Evolutionary conservation across 2,797 vertebrate species (phyloP).

Genomic region (Cephalopachus bancanus): DNA sequence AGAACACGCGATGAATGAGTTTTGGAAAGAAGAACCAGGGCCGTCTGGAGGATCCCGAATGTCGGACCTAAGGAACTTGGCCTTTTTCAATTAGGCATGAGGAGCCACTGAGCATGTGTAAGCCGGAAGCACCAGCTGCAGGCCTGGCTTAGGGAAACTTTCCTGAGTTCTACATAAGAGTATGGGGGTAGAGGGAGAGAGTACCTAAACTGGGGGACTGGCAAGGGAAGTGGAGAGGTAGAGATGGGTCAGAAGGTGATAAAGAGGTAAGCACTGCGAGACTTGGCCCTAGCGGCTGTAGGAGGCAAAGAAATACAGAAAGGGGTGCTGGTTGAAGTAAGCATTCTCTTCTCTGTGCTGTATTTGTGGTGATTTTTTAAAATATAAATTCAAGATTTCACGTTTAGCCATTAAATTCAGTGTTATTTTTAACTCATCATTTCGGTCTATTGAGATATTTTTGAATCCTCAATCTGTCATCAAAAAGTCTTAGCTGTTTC

Average conservation of each 20-base stretch:
- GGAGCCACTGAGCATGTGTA: neutral
- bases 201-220: neutral
- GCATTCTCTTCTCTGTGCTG: conserved; percentile 19
- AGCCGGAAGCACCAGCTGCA: neutral
- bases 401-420: conserved; percentile 57
- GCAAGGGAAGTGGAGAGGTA: neutral
- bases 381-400: conserved; percentile 48
- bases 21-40: neutral
- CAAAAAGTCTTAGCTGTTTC: conserved; percentile 62
- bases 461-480: conserved; percentile 72
- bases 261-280: neutral
- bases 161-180: neutral
- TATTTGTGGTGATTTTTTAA: conserved; percentile 16
- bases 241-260: neutral
- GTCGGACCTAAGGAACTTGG: neutral
- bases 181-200: neutral
- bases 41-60: neutral
- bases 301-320: neutral
- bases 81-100: neutral
- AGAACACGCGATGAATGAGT: neutral
- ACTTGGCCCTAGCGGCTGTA: neutral
- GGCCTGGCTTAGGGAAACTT: neutral
- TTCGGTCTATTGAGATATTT: conserved; percentile 70
- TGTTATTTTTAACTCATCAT: conserved; percentile 73
- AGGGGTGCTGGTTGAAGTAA: neutral